Conservation (phyloP, 35 echinoderm and acorn worm species). For the Ophiothrix spiculata region DNA sequence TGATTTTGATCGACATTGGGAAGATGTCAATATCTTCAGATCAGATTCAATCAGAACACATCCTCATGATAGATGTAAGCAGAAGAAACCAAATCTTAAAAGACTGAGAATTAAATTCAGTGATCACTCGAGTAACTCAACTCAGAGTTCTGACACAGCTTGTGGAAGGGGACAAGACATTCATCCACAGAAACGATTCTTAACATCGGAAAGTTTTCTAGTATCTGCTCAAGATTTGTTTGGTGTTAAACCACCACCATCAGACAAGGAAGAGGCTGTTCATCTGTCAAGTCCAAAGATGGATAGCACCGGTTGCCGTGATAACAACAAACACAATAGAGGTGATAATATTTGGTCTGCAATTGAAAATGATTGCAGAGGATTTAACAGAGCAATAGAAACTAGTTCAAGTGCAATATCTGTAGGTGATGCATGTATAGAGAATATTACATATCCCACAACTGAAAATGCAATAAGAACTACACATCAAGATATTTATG, state of each 20-base stretch:
- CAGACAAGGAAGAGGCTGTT: neutral
- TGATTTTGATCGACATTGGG: no score
- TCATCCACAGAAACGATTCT: neutral
- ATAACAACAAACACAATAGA: neutral
- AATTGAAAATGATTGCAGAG: neutral
- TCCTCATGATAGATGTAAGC: neutral
- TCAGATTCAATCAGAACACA: no score
- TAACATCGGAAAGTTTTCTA: slow-evolving; percentile 1
- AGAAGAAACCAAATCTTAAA: neutral
- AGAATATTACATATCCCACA: no score
- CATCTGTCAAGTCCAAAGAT: neutral
- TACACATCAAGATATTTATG: no score
- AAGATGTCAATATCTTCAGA: no score
- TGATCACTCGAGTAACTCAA: no score
- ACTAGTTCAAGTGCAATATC: neutral
- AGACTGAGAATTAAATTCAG: neutral
- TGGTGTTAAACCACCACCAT: neutral
- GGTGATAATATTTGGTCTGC: neutral
- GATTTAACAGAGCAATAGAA: neutral
- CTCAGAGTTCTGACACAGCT: no score
- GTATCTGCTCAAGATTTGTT: neutral
- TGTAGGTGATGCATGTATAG: no score
- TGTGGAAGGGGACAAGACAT: neutral
- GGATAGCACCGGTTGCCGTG: no score
- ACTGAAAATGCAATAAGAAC: no score